Percentiles rank a stretch among this genome's conserved stretches.
Evolutionary conservation across 92 coral and sea anemone species (phyloP).

Genomic region (Actinernus sp.): DNA sequence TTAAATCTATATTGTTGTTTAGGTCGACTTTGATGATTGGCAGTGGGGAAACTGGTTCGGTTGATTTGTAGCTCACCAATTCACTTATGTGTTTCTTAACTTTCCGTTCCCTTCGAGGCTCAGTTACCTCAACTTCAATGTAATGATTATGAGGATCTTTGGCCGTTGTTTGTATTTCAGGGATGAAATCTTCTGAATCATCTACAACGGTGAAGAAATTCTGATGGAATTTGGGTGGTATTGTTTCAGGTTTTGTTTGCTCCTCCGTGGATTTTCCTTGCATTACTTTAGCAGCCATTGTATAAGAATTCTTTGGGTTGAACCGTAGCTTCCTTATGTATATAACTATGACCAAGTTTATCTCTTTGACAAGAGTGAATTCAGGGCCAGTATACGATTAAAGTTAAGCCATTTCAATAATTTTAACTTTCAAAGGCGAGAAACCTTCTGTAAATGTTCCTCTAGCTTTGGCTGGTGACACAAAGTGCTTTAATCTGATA

Average conservation of each 20-base stretch:
- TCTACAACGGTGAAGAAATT: conserved; percentile 10
- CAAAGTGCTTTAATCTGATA: no score
- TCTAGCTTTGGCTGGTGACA: no score
- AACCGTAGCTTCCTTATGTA: no score
- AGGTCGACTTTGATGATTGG: conserved; percentile 32
- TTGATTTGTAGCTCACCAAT: neutral
- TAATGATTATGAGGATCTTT: conserved; percentile 14
- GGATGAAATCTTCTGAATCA: neutral
- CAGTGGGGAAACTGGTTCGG: neutral
- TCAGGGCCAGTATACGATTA: no score
- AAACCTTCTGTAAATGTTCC: no score
- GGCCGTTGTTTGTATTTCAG: conserved; percentile 7
- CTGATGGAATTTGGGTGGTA: conserved; percentile 11
- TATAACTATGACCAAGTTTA: no score
- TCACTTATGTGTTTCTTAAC: neutral
- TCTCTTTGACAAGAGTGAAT: no score
- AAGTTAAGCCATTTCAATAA: no score
- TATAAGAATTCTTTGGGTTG: no score
- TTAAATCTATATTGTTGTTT: conserved; percentile 15
- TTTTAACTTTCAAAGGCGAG: no score
- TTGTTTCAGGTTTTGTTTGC: neutral
- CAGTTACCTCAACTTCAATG: conserved; percentile 15
- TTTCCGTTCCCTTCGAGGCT: neutral
- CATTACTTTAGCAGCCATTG: neutral
- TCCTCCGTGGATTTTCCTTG: neutral